These are phyloP conservation scores for Ornithorhynchus anatinus DNA, from an alignment of 2,113 vertebrate genomes.

Conservation along the genomic window DNA sequence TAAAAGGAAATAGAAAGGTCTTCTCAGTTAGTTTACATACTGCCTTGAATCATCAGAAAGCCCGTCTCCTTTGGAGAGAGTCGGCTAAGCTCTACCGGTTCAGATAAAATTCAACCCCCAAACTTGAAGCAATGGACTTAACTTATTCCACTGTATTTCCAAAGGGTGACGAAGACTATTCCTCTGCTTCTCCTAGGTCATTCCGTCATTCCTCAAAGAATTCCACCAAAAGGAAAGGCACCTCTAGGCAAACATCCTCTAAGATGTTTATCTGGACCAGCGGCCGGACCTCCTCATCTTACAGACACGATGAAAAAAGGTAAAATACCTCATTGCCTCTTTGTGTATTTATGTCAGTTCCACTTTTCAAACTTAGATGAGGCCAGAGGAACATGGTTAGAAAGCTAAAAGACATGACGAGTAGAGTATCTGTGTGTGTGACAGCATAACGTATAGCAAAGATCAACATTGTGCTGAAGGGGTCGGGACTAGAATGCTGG, in stretches of 20 bases:
- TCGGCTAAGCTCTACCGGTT: neutral
- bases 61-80: neutral
- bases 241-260: conserved; percentile 68
- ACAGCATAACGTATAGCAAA: too few species aligned
- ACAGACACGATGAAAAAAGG: conserved; percentile 86
- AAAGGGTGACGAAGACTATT: conserved; percentile 54
- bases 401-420: too few species aligned
- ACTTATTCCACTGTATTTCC: neutral
- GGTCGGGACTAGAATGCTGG: too few species aligned
- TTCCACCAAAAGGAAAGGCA: conserved; percentile 67
- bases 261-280: conserved; percentile 95
- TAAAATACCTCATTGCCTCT: conserved; percentile 54
- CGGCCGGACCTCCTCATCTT: conserved; percentile 76
- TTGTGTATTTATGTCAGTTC: too few species aligned
- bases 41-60: neutral
- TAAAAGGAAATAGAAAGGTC: neutral
- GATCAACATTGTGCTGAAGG: too few species aligned
- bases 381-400: too few species aligned
- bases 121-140: neutral
- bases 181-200: conserved; percentile 78
- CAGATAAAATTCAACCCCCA: neutral
- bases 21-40: conserved; percentile 18
- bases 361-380: too few species aligned
- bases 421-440: too few species aligned
- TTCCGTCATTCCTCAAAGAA: conserved; percentile 70